These are phyloP conservation scores for Ochotona curzoniae DNA, from an alignment of 2,113 vertebrate species.

Conservation along the genomic window DNA sequence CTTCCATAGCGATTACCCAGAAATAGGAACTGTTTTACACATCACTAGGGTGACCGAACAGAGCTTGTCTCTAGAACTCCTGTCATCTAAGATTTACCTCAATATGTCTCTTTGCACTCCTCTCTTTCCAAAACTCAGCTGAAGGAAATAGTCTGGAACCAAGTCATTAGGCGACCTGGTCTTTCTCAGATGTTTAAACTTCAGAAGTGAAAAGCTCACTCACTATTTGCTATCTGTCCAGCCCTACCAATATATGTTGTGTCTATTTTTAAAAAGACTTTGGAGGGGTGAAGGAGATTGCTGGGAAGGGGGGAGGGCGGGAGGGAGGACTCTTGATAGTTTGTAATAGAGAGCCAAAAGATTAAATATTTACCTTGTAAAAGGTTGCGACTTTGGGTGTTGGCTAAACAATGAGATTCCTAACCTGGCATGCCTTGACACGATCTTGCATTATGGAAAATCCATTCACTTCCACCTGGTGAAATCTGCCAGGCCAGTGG, in stretches of 20 bases:
- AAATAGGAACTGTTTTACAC: neutral
- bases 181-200: constrained; percentile 66
- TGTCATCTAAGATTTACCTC: neutral
- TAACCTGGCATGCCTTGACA: constrained; percentile 44
- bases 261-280: constrained; percentile 72
- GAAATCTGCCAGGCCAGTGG: constrained; percentile 71
- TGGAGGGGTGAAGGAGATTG: neutral
- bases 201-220: constrained; percentile 51
- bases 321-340: constrained; percentile 51
- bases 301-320: constrained; percentile 32
- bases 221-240: constrained; percentile 41
- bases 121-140: constrained; percentile 23
- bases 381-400: constrained; percentile 80
- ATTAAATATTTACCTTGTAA: constrained; percentile 79
- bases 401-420: constrained; percentile 80
- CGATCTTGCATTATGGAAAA: constrained; percentile 75
- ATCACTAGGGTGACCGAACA: neutral
- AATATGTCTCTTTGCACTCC: neutral
- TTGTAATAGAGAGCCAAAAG: constrained; percentile 67
- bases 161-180: constrained; percentile 44
- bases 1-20: neutral
- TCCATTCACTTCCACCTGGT: constrained; percentile 76
- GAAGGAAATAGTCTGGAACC: constrained; percentile 24
- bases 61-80: neutral
- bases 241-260: constrained; percentile 37